phyloP scores from a whole-genome alignment of 1,140 invertebrate genomes.

The Zaprionus ornatus region DNA sequence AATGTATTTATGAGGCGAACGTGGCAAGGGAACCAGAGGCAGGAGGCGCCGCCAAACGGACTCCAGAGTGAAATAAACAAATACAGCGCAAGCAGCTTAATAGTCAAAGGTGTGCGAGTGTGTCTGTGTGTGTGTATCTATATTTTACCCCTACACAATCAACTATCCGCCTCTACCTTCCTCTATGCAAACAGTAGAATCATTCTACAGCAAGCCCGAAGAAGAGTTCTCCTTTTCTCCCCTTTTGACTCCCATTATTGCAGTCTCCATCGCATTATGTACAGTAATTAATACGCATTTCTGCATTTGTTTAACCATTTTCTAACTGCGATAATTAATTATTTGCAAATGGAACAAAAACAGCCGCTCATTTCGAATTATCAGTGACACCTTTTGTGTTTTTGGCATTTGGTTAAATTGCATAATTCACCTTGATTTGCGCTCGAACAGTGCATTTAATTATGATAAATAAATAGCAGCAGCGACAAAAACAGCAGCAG shows the following conservation, averaged over 20 bases:
- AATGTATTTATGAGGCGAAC: slow-evolving; percentile 73
- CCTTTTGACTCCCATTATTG: slow-evolving; percentile 23
- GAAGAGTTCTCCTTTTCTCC: not conserved
- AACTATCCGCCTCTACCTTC: not conserved
- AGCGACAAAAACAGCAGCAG: not conserved
- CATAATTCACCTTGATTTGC: slow-evolving; percentile 46
- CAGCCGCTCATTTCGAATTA: slow-evolving; percentile 31
- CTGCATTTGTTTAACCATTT: not conserved
- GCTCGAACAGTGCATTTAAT: slow-evolving; percentile 47
- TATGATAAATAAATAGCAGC: slow-evolving; percentile 35
- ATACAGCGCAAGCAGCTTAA: slow-evolving; percentile 30
- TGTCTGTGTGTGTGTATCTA: slow-evolving; percentile 18
- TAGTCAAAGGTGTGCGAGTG: slow-evolving; percentile 9
- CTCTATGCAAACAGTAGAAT: not conserved
- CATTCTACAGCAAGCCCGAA: not conserved
- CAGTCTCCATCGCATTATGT: not conserved
- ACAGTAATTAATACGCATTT: slow-evolving; percentile 11
- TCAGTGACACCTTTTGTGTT: slow-evolving; percentile 15
- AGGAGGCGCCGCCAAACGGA: slow-evolving; percentile 53
- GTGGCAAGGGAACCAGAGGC: not conserved
- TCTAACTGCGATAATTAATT: slow-evolving; percentile 20
- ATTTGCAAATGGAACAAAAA: slow-evolving; percentile 6
- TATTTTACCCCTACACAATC: not conserved
- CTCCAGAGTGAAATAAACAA: slow-evolving; percentile 78
- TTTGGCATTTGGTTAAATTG: slow-evolving; percentile 20